Evolutionary conservation across 1,140 invertebrate species (phyloP).

Genomic region (Leptinotarsa undecemlineata): DNA sequence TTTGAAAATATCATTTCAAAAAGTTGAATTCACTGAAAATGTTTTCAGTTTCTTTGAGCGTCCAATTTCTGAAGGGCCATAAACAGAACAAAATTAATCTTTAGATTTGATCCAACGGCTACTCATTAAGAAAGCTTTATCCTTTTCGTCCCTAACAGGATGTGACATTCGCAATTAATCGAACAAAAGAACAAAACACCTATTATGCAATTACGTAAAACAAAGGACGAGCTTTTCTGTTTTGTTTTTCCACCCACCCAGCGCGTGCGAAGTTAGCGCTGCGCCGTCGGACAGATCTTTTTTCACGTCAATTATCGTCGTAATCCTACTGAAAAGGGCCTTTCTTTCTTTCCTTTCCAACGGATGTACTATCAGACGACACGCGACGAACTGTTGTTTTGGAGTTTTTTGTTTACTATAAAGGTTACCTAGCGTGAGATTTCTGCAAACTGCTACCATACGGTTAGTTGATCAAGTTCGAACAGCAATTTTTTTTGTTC

Average conservation of each 20-base stretch:
- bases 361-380: conserved; percentile 15
- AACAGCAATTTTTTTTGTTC: too few relatives aligned
- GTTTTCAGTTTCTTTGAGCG: too few relatives aligned
- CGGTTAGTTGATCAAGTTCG: background rate
- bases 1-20: too few relatives aligned
- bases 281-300: conserved; percentile 23
- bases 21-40: too few relatives aligned
- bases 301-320: conserved; percentile 33
- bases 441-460: background rate
- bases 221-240: conserved; percentile 28
- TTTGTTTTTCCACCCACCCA: conserved; percentile 35
- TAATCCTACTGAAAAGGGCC: conserved; percentile 19
- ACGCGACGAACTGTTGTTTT: conserved; percentile 23
- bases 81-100: too few relatives aligned
- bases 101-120: too few relatives aligned
- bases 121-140: background rate
- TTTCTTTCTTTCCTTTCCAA: conserved; percentile 18
- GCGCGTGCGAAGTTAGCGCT: conserved; percentile 31
- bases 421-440: conserved; percentile 15
- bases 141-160: background rate
- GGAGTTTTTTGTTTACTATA: background rate
- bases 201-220: conserved; percentile 37
- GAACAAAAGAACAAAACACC: conserved; percentile 37
- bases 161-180: conserved; percentile 17
- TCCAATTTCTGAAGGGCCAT: too few relatives aligned